Base-by-base conservation (phyloP, 2,888 invertebrate genomes). In the Polymixis lichenea region DNA sequence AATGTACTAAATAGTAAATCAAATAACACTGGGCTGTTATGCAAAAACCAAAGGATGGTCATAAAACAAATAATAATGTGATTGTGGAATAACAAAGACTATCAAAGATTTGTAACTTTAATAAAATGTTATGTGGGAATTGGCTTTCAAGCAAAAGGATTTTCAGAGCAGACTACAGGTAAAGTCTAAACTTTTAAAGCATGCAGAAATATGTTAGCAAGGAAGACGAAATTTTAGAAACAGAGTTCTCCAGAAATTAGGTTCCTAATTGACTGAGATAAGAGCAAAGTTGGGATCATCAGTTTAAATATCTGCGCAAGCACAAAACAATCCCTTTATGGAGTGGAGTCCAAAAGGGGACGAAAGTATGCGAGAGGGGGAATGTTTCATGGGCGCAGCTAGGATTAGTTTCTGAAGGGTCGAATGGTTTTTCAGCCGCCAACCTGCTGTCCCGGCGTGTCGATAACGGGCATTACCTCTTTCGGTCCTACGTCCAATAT, bases 351-450 rank as follows among this genome's bases (percentile, higher is more conserved):
- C 82, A 68, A 55, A 56, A 66, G n/a, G 17, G 71, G 71, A 85
- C 71, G 64, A 74, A 82, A 72, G 65, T 71, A 72, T 85, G 61
- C 68, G 38, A 81, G 46, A 78, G 56, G 81, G 73, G 73, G 28
- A 62, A 61, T 68, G 68, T 85, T 49, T 78, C 73, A 83, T 83
- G 83, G 86, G 83, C 83, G 83, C 85, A 83, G 83, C 83, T 65
- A 83, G 83, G 83, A 72, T 77, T 71, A 53, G 65, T 62, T 32
- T 69, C 22, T 28, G 60, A 25, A 55, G 53, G 15, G 38, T 51
- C 82, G 49, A 62, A 69, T 82, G 43, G 64, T 68, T 43, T 61
- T 72, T 68, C 72, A 75, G 72, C 73, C 71, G 77, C 68, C 73
- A 72, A 62, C 71, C 68, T 38, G 68, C 61, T 83, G 66, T 61